Conservation (phyloP, 2,113 vertebrate genomes). For the Sapayoa aenigma region DNA sequence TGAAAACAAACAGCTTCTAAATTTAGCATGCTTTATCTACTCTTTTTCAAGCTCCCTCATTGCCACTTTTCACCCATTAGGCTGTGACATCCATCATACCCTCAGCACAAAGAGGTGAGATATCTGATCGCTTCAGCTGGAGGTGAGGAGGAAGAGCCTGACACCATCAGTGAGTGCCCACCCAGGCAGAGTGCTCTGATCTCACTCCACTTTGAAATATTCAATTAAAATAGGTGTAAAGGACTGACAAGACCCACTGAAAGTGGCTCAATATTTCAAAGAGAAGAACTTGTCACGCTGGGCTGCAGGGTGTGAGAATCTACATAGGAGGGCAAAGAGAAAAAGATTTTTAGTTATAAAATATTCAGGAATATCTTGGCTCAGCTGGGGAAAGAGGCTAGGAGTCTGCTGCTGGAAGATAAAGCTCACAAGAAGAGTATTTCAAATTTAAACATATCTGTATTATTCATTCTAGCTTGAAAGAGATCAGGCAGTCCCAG, state of each 20-base stretch:
- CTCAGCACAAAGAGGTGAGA: background rate
- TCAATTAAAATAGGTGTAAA: slow-evolving; percentile 48
- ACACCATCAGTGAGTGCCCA: background rate
- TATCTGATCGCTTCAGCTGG: background rate
- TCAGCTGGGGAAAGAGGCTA: background rate
- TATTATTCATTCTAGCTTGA: slow-evolving; percentile 31
- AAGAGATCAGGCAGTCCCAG: background rate
- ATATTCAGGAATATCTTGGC: slow-evolving; percentile 41
- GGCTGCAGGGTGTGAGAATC: slow-evolving; percentile 21
- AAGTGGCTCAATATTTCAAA: slow-evolving; percentile 43
- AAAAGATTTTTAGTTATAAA: slow-evolving; percentile 46
- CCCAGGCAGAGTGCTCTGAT: slow-evolving; percentile 31
- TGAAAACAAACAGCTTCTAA: slow-evolving; percentile 23
- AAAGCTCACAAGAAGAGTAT: background rate
- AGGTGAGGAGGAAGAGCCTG: background rate
- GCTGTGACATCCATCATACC: background rate
- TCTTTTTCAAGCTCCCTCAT: background rate
- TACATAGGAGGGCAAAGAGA: slow-evolving; percentile 33
- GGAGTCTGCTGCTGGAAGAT: slow-evolving; percentile 18
- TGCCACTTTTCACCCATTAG: background rate
- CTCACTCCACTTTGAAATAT: slow-evolving; percentile 9
- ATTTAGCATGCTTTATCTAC: background rate
- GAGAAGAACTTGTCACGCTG: slow-evolving; percentile 1
- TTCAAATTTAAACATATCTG: slow-evolving; percentile 26
- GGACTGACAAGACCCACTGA: slow-evolving; percentile 17